phyloP scores from a whole-genome alignment of 30 jellyfish, hydroid and myxozoan genomes.

The Nemopilema nomurai region DNA sequence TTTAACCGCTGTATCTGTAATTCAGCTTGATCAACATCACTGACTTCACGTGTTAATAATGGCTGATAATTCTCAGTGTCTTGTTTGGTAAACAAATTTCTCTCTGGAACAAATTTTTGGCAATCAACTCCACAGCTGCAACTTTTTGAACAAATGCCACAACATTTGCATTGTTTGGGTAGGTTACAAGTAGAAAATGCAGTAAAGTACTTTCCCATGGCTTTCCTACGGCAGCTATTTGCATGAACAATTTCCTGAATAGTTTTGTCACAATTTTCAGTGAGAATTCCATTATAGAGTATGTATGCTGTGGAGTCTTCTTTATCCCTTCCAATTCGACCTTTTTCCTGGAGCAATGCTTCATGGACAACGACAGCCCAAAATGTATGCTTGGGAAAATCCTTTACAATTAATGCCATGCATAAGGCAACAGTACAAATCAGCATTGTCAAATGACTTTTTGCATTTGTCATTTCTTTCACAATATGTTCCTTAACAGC shows the following conservation, averaged over 20 bases:
- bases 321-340: conserved; percentile 14
- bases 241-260: neutral
- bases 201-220: neutral
- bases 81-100: neutral
- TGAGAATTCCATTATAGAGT: conserved; percentile 9
- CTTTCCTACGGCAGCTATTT: conserved; percentile 5
- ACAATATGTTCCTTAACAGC: conserved; percentile 11
- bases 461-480: conserved; percentile 1
- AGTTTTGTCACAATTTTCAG: neutral
- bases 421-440: conserved; percentile 36
- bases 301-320: conserved; percentile 1
- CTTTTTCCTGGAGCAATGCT: conserved; percentile 10
- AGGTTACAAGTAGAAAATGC: neutral
- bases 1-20: neutral
- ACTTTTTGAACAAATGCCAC: neutral
- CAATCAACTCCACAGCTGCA: conserved; percentile 3
- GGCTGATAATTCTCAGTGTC: neutral
- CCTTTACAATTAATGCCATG: conserved; percentile 31
- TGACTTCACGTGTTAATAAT: neutral
- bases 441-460: conserved; percentile 9
- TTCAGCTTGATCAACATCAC: neutral
- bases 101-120: neutral
- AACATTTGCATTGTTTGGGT: neutral
- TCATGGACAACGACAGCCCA: conserved; percentile 28
- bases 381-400: neutral